Conservation (phyloP, 1,140 invertebrate species). For the Conopomorpha cramerella region DNA sequence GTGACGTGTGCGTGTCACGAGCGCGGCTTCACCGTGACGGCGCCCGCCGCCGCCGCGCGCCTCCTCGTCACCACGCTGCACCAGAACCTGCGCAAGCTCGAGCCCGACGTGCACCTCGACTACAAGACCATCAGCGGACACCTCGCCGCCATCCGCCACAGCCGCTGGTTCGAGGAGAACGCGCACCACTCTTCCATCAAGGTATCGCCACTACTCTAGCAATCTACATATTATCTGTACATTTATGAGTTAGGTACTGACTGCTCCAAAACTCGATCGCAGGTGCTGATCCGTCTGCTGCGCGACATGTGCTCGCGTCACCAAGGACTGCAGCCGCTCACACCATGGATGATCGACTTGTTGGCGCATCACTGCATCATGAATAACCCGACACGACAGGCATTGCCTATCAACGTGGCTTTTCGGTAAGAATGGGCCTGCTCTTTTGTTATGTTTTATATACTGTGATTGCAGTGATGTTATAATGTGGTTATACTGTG, state of each 20-base stretch:
- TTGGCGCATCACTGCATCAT: slow-evolving; percentile 95
- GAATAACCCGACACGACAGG: slow-evolving; percentile 93
- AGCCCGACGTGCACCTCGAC: slow-evolving; percentile 89
- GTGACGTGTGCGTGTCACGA: slow-evolving; percentile 71
- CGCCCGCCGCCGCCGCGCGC: slow-evolving; percentile 81
- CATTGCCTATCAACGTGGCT: slow-evolving; percentile 89
- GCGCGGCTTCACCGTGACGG: slow-evolving; percentile 82
- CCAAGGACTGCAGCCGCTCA: slow-evolving; percentile 86
- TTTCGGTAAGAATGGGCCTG: slow-evolving; percentile 70
- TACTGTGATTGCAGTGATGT: slow-evolving; percentile 1
- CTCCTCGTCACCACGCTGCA: slow-evolving; percentile 92
- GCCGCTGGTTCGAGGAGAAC: slow-evolving; percentile 98
- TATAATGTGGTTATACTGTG: too few species aligned
- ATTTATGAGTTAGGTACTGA: too few species aligned
- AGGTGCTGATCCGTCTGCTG: slow-evolving; percentile 83
- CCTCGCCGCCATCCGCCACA: slow-evolving; percentile 91
- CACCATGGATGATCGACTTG: slow-evolving; percentile 96
- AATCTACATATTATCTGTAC: too few species aligned
- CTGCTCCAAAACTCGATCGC: not conserved
- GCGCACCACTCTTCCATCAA: slow-evolving; percentile 97
- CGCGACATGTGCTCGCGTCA: slow-evolving; percentile 89
- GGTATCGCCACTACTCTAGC: too few species aligned
- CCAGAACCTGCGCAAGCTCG: slow-evolving; percentile 90
- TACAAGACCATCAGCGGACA: slow-evolving; percentile 86
- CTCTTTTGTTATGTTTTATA: too few species aligned